Evolutionary conservation across 2,888 invertebrate genomes (phyloP), one percentile per base, ranked within the genome.

Genomic region (Yponomeuta plumbellus): DNA sequence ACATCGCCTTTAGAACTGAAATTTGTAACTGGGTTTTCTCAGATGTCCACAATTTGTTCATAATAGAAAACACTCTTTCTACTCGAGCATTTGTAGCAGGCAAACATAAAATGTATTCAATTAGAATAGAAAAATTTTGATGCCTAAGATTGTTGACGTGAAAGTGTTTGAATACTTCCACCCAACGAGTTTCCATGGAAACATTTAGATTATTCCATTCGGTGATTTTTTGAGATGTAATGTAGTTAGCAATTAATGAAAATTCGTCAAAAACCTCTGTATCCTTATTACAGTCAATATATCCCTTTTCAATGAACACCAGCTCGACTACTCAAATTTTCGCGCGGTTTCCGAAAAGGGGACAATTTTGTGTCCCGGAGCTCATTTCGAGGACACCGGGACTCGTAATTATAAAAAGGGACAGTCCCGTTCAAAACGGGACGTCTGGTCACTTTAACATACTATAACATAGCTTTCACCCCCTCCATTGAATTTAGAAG

Each of bases 221-320:
- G n/a, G 71, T 68, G 63, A 74, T 66, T 73, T 76, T 75, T 70
- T 75, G 61, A 39, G 64, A 62, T 67, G 68, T 69, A 57, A 68
- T 68, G 67, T 66, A 69, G 52, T 73, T 76, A 23, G 67, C 71
- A 72, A 76, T 75, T 62, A 75, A 65, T 68, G 72, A 71, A 73
- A 71, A 73, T 69, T 76, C 73, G 66, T 75, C 75, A 71, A 77
- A 75, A 62, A 74, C 71, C 73, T 76, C 68, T 67, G 73, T 73
- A 70, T 75, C 73, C 71, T 74, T 67, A 67, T 69, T 72, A 67
- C 72, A 66, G 70, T 72, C 66, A 72, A 73, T 71, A 70, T 69
- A 71, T 70, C 62, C 69, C 62, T 75, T 72, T 69, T 69, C 68
- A 70, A 72, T 75, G 66, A 75, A 70, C 69, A 73, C 62, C n/a